Percentiles rank a stretch among this genome's conserved stretches.
Conservation (phyloP, 2,113 vertebrate genomes). For the Carassius auratus region DNA sequence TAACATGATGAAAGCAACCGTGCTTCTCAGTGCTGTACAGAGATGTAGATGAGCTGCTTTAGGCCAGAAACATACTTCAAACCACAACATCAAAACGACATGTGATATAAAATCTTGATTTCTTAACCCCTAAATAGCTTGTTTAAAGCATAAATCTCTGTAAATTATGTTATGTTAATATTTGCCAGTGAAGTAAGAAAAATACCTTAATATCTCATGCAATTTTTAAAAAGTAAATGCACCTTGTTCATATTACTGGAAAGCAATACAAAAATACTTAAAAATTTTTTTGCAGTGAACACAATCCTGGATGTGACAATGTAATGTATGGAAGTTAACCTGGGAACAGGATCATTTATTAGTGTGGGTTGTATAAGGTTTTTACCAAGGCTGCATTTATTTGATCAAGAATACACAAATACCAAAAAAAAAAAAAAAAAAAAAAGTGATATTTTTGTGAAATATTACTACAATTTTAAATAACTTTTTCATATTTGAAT, state of each 20-base stretch:
- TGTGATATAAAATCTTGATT: not conserved
- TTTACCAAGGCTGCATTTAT: not conserved
- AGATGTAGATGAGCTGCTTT: not conserved
- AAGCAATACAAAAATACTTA: too few relatives aligned
- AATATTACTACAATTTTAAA: not conserved
- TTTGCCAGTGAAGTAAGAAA: not conserved
- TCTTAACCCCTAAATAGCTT: not conserved
- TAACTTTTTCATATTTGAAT: not conserved
- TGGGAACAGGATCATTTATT: too few relatives aligned
- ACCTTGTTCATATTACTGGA: not conserved
- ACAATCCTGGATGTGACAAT: too few relatives aligned
- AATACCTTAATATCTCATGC: not conserved
- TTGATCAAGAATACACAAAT: not conserved
- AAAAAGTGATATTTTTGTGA: not conserved
- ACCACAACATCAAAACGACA: not conserved
- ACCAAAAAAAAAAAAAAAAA: not conserved
- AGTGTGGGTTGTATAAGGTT: too few relatives aligned
- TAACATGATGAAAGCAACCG: not conserved
- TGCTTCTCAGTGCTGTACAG: not conserved
- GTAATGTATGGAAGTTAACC: too few relatives aligned
- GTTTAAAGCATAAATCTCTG: too few relatives aligned
- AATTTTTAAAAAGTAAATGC: not conserved
- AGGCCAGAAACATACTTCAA: not conserved
- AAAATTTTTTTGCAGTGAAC: too few relatives aligned
- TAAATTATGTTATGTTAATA: not conserved